phyloP scores from a whole-genome alignment of 2,888 invertebrate genomes.

The Parnassius smintheus region DNA sequence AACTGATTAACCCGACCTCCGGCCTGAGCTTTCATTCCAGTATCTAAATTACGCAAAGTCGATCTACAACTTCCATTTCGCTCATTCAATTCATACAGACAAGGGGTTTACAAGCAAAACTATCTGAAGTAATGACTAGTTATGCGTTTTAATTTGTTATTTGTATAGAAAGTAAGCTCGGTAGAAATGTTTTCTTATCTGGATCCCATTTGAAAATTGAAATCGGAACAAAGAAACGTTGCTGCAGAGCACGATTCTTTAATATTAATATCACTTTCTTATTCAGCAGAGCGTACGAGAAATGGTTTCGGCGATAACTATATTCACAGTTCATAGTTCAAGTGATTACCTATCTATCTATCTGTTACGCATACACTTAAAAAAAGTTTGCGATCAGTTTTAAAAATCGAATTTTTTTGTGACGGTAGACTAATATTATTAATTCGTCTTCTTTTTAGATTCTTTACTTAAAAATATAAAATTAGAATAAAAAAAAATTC shows the following conservation, averaged over 20 bases:
- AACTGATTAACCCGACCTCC: slow-evolving; percentile 15
- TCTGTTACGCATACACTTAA: too few species aligned
- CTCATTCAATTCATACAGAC: slow-evolving; percentile 50
- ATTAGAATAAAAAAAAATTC: too few species aligned
- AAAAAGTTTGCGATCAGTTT: too few species aligned
- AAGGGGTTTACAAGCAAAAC: slow-evolving; percentile 48
- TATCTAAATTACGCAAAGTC: slow-evolving; percentile 18
- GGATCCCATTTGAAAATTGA: slow-evolving; percentile 1
- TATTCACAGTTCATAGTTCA: background rate
- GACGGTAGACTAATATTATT: too few species aligned
- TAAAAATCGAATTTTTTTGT: too few species aligned
- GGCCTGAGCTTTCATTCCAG: slow-evolving; percentile 17
- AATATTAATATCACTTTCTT: slow-evolving; percentile 11
- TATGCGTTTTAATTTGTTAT: slow-evolving; percentile 4
- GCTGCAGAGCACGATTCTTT: background rate
- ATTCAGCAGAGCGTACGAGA: background rate
- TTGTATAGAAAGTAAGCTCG: background rate
- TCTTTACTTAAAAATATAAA: too few species aligned
- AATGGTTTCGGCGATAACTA: slow-evolving; percentile 5
- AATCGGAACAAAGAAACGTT: slow-evolving; percentile 10
- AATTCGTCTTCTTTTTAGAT: too few species aligned
- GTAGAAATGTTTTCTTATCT: slow-evolving; percentile 6
- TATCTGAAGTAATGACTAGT: background rate
- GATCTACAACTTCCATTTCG: slow-evolving; percentile 17
- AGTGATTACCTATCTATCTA: too few species aligned